Evolutionary conservation across 2,113 vertebrate genomes (phyloP).

Genomic region (Rissa tridactyla): DNA sequence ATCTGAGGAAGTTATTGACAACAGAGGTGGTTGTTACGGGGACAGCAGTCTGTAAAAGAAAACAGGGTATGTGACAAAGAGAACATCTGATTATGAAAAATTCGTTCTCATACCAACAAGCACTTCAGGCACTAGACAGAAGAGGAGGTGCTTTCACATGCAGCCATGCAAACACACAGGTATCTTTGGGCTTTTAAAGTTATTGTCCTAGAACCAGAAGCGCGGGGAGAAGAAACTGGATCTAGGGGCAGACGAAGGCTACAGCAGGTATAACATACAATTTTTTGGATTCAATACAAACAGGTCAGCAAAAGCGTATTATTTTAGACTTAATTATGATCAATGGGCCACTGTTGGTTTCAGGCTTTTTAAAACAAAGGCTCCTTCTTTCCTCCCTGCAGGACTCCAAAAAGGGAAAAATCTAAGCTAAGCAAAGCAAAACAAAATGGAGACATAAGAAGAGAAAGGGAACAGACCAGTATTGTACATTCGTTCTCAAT

Average conservation of each 20-base stretch:
- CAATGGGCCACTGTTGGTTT: constrained; percentile 56
- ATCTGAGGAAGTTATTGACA: not conserved
- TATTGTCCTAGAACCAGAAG: not conserved
- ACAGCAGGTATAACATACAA: not conserved
- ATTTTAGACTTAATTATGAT: constrained; percentile 60
- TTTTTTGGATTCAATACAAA: constrained; percentile 35
- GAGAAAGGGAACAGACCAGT: constrained; percentile 27
- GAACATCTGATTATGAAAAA: not conserved
- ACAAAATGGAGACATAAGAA: constrained; percentile 12
- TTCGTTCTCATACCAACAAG: not conserved
- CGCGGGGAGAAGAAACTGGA: constrained; percentile 18
- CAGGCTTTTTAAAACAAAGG: constrained; percentile 60
- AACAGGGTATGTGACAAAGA: not conserved
- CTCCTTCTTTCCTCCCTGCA: constrained; percentile 57
- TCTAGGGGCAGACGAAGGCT: not conserved
- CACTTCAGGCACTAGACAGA: not conserved
- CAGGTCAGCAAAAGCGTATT: constrained; percentile 50
- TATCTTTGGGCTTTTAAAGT: not conserved
- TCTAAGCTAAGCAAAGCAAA: constrained; percentile 45
- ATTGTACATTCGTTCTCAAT: constrained; percentile 7
- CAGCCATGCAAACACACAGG: not conserved
- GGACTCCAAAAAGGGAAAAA: constrained; percentile 44
- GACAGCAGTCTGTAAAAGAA: not conserved
- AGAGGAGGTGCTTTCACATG: not conserved
- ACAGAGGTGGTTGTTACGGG: not conserved